Base-by-base conservation (phyloP, 2,797 vertebrate genomes). In the Enteromius thamalakanensis region DNA sequence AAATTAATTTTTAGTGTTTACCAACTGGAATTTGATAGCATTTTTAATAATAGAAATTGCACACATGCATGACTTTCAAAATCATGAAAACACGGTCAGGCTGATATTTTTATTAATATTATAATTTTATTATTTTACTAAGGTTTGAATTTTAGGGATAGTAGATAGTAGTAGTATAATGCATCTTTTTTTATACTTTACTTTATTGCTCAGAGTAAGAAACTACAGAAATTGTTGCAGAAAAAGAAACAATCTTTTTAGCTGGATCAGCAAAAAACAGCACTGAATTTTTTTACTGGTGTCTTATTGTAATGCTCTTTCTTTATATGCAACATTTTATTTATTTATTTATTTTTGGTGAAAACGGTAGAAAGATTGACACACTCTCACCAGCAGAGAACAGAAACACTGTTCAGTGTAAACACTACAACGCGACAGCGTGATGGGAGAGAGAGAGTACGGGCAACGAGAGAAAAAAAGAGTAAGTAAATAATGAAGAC, bases 371-470 rank as follows among this genome's bases (percentile, higher is more conserved):
- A 51, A 58, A 42, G 23, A 69, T 55, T 82, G 72, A 49, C 69
- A 67, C 62, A 45, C 34, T 58, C 34, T 32, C 12, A 76, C 60
- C 42, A 74, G 45, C n/a, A 47, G 15, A 65, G 17, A 51, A 55
- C 47, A 69, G 37, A 68, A 55, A 74, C 51, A 81, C 58, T n/a
- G 55, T 71, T 76, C 23, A 14, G 47, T 68, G 23, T 76, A 82
- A 82, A 82, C 68, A 71, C 19, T 51, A 75, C 58, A 72, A 81
- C 3, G 32, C 68, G 47, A 42, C 62, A 53, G 58, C 77, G 19
- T 86, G 79, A 64, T 15, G 74, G 19, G 70, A 80, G 76, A 70
- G 76, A 70, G 65, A 70, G 42, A 9, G 21, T 15, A 58, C 5
- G 15, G n/a, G 62, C 49, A 49, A 34, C 8, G 15, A 15, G 26